These are phyloP conservation scores for Aquatica leii DNA, from an alignment of 2,888 invertebrate genomes.

Conservation along the genomic window DNA sequence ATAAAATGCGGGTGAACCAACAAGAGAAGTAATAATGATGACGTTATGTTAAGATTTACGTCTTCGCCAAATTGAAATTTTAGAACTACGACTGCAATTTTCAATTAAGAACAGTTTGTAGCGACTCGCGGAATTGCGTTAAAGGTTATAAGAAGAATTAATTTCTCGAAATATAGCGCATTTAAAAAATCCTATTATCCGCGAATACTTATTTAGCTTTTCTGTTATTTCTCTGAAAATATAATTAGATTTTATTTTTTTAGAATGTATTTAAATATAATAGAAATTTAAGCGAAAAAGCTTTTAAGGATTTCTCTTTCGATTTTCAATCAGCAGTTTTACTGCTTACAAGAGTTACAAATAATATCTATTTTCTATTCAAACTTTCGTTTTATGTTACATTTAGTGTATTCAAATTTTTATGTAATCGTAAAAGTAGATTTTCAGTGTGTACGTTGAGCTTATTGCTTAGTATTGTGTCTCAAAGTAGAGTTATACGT, in stretches of 20 bases:
- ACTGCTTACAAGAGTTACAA: no score
- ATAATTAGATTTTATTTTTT: slow-evolving; percentile 23
- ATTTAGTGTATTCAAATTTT: no score
- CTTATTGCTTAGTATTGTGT: no score
- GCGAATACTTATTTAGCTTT: slow-evolving; percentile 25
- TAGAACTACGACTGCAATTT: slow-evolving; percentile 34
- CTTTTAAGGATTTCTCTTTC: slow-evolving; percentile 13
- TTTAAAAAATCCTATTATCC: slow-evolving; percentile 34
- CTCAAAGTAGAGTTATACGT: no score
- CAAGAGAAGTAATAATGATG: slow-evolving; percentile 33
- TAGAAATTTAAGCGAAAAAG: slow-evolving; percentile 16
- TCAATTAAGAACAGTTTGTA: slow-evolving; percentile 35
- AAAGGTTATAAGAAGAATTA: slow-evolving; percentile 34
- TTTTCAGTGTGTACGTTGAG: no score
- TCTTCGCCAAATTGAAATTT: slow-evolving; percentile 35
- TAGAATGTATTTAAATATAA: no score
- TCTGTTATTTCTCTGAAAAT: slow-evolving; percentile 26
- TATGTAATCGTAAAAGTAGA: no score
- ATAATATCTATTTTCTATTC: no score
- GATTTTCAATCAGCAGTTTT: slow-evolving; percentile 10
- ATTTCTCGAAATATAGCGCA: slow-evolving; percentile 29
- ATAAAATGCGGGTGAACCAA: slow-evolving; percentile 33
- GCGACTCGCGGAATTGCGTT: slow-evolving; percentile 29
- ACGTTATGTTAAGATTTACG: slow-evolving; percentile 35
- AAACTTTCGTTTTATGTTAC: no score